Base-by-base conservation (phyloP, 2,797 vertebrate species). In the Apogon talboti region DNA sequence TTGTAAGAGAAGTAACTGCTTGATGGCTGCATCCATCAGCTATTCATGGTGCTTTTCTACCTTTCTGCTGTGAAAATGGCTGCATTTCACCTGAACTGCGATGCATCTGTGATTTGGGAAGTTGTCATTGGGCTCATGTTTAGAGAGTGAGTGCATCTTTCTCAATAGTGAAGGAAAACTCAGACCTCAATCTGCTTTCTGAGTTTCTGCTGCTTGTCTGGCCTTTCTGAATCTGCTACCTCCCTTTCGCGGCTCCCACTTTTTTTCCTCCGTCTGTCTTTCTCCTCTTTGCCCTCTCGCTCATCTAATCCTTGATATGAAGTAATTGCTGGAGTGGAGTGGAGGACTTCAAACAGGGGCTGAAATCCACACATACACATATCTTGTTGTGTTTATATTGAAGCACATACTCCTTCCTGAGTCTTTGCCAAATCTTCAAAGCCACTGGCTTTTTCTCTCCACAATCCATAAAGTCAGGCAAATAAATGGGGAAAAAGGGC, bases 261-360 rank as follows among this genome's bases (percentile, higher is more conserved):
- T 60, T 76, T 73, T 24, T 21, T 43, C n/a, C 52, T 76, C 74
- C 71, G 75, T 71, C 75, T 60, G 76, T 79, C 76, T 62, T 70
- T 79, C 77, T 79, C 55, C 71, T 87, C 73, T 66, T 73, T 82
- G 79, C 79, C 78, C 81, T 81, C 83, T 83, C 69, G 73, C 71
- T 86, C 87, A 89, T 92, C 79, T 93, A 93, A 93, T 93, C 91
- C 93, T 87, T 92, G 81, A 93, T 92, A 92, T 87, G 91, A 93
- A 90, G 86, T 93, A 93, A 92, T 92, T 93, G 90, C 86, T 86
- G 83, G 81, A 90, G 78, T 87, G 82, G 78, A 92, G 89, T 77
- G 77, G 76, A 83, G 81, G 87, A 91, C 91, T 92, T 92, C 91
- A 93, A 93, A 93, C 79, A 89, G 87, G 66, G 77, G 64, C 78